Conservation (phyloP, 2,888 invertebrate genomes). For the Eupelmus urozonus region DNA sequence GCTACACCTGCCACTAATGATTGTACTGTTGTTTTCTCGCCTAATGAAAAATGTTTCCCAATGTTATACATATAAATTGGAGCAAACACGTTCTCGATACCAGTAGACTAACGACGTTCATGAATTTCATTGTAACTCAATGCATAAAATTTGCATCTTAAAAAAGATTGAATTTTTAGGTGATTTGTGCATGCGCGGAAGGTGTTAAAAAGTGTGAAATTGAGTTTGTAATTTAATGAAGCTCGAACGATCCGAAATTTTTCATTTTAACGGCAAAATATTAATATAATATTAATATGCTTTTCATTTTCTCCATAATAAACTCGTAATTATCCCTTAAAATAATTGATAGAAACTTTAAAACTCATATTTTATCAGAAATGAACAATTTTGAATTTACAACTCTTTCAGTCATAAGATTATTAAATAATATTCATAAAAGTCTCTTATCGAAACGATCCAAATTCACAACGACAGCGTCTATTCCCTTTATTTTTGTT, state of each 20-base stretch:
- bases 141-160: conserved; percentile 61
- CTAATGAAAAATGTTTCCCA: conserved; percentile 49
- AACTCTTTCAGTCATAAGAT: no score
- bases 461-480: neutral
- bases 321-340: no score
- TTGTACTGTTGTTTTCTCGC: conserved; percentile 12
- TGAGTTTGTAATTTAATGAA: conserved; percentile 48
- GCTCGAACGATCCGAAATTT: neutral
- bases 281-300: no score
- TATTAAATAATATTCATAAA: no score
- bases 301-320: no score
- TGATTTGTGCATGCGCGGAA: conserved; percentile 46
- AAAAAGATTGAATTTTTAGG: conserved; percentile 49
- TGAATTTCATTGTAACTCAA: conserved; percentile 58
- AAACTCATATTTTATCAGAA: no score
- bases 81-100: conserved; percentile 56
- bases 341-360: no score
- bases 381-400: no score
- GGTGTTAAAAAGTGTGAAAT: conserved; percentile 56
- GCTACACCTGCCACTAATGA: conserved; percentile 39
- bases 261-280: no score
- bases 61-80: conserved; percentile 53
- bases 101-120: conserved; percentile 40
- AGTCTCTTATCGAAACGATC: no score
- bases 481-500: conserved; percentile 10